Evolutionary conservation across 2,797 vertebrate species (phyloP), one percentile per base, ranked within the genome.

Genomic region (Galaxias olidus): DNA sequence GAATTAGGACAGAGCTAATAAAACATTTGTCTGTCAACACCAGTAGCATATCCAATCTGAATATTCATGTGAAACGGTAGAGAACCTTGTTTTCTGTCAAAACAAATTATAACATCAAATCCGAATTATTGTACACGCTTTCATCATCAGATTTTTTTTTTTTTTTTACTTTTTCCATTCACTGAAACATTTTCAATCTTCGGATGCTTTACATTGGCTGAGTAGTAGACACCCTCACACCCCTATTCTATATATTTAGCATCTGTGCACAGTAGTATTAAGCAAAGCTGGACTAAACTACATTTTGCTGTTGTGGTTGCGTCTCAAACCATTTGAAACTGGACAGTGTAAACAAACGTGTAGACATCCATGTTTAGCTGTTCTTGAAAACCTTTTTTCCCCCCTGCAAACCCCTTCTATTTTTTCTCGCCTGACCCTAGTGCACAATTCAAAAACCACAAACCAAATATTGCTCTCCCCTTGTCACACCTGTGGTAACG

Each of bases 101-200:
- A 71, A 72, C 66, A 79, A 79, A 75, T 77, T 72, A 82, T 66
- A 50, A 73, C 72, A 78, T 81, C 72, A 76, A 79, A 77, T 56
- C 68, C 67, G 68, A 66, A 83, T 81, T 84, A 78, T 65, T 72
- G 71, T 50, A 53, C 55, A 73, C 66, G 63, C 60, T 73, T 79
- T 82, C 55, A 74, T 75, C 66, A 66, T 72, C 64, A 72, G 55
- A 77, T 81, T 78, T 68, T 56, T 83, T 74, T 3, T 76, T 70
- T 60, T 63, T 60, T 47, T 66, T 66, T 49, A 10, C 56, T 64
- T 72, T 62, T 72, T 57, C 65, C 71, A 73, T 71, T 70, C 70
- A 51, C 41, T 14, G 44, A 51, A 20, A 68, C 65, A 74, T 74
- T 78, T 80, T 77, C 56, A 69, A 74, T 61, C 55, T 65, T 58